Base-by-base conservation (phyloP, 2,888 invertebrate species). In the Nephrocerus scutellatus region DNA sequence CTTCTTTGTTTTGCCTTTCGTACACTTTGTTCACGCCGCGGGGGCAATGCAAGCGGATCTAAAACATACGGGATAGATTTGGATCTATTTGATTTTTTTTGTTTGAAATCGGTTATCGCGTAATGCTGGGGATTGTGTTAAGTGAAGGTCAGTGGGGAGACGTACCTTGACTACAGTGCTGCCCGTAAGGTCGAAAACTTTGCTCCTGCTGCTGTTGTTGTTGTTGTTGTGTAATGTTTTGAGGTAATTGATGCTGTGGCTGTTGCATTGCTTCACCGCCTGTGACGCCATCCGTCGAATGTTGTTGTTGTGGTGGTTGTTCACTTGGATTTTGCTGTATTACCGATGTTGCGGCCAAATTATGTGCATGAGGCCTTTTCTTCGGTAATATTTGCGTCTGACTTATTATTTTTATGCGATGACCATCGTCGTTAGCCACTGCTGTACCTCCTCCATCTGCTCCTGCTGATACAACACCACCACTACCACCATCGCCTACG, bases 1-100 rank as follows among this genome's bases (percentile, higher is more conserved):
- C 72, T 74, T 41, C 76, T 78, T 44, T 80, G 79, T 62, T 81
- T 82, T 29, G 81, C 82, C 58, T 79, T 80, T 44, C 81, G 71
- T 53, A 75, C 74, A 30, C 75, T 73, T 41, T 73, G 73, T 63
- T 80, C 79, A 38, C 81, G 69, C 50, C 77, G 72, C 19, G 79
- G 79, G 42, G 74, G 69, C 50, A 70, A 51, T 48, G 59, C 62
- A 47, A 68, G 55, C 39, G 70, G 68, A 62, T 72, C 72, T 61
- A 57, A 56, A 56, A 55, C 52, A 57, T n/a, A n/a, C n/a, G n/a
- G n/a, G n/a, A n/a, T n/a, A n/a, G n/a, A n/a, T n/a, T n/a, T n/a
- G n/a, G n/a, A n/a, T n/a, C n/a, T n/a, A n/a, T n/a, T n/a, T n/a
- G n/a, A n/a, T n/a, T n/a, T n/a, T n/a, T n/a, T n/a, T n/a, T n/a